Evolutionary conservation across 2,888 invertebrate genomes (phyloP).

Genomic region (Desoria tigrina): DNA sequence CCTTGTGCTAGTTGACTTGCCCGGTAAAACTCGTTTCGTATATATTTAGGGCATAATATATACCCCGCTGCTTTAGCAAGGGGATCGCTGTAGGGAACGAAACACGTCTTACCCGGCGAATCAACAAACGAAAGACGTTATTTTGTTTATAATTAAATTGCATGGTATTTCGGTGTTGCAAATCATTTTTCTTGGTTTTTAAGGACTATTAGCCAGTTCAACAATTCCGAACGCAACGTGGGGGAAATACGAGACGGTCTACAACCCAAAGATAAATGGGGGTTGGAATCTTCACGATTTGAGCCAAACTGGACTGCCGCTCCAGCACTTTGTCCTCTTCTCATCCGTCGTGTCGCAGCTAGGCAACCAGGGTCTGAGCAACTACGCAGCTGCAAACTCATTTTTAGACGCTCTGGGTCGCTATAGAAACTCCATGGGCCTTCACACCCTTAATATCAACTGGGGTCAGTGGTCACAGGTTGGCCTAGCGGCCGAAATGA

Average conservation of each 20-base stretch:
- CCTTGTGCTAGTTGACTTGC: too few relatives aligned
- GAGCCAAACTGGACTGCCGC: not conserved
- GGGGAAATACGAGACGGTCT: slow-evolving; percentile 21
- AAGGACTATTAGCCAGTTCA: too few relatives aligned
- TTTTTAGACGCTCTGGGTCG: slow-evolving; percentile 28
- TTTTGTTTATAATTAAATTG: too few relatives aligned
- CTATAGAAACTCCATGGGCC: slow-evolving; percentile 4
- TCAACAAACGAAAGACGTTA: too few relatives aligned
- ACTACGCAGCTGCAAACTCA: slow-evolving; percentile 30
- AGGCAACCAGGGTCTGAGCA: slow-evolving; percentile 27
- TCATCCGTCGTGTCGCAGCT: slow-evolving; percentile 19
- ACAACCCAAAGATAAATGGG: slow-evolving; percentile 21
- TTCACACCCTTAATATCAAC: not conserved
- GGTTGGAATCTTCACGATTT: slow-evolving; percentile 1
- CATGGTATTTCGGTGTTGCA: too few relatives aligned
- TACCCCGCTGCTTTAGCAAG: too few relatives aligned
- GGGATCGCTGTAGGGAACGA: too few relatives aligned
- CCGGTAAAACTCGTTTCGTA: too few relatives aligned
- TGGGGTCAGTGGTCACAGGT: slow-evolving; percentile 18
- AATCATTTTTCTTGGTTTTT: too few relatives aligned
- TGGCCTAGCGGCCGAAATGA: not conserved
- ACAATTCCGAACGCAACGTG: too few relatives aligned
- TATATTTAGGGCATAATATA: too few relatives aligned
- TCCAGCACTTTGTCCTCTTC: slow-evolving; percentile 39
- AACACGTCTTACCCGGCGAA: too few relatives aligned